A percentile compares a stretch with the other conserved stretches of the same genome.
Evolutionary conservation across 2,113 vertebrate genomes (phyloP).

Genomic region (Istiophorus platypterus): DNA sequence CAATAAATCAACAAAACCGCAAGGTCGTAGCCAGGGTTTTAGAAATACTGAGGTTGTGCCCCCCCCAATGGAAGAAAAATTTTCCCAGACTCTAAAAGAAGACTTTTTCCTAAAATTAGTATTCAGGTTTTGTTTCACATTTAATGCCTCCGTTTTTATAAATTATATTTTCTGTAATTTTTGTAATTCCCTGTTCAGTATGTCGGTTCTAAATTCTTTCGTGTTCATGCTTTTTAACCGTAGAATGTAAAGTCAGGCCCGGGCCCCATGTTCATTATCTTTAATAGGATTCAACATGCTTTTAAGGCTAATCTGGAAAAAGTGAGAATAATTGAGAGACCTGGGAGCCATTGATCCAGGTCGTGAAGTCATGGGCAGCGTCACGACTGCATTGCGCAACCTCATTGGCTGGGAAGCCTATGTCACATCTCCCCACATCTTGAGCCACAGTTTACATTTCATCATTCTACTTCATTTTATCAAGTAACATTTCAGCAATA

Average conservation of each 20-base stretch:
- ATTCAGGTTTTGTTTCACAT: not conserved
- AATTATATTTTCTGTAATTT: not conserved
- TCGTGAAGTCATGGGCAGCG: not conserved
- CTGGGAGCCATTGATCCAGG: not conserved
- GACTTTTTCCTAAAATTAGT: not conserved
- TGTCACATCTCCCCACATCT: not conserved
- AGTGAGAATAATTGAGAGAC: not conserved
- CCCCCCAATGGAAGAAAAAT: not conserved
- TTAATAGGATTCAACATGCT: too few relatives aligned
- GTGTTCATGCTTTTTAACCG: not conserved
- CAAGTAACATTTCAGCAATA: not conserved
- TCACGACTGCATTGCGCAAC: not conserved
- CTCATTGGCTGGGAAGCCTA: slow-evolving; percentile 23
- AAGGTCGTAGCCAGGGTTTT: not conserved
- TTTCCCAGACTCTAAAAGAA: not conserved
- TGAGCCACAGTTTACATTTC: slow-evolving; percentile 17
- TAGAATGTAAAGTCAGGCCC: not conserved
- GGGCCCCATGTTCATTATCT: too few relatives aligned
- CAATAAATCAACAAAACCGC: not conserved
- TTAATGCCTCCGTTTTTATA: not conserved
- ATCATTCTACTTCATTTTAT: not conserved
- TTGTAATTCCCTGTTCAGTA: not conserved
- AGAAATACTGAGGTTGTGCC: not conserved
- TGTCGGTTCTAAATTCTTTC: not conserved
- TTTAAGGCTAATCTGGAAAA: not conserved